These are phyloP conservation scores for Uropetala carovei DNA, from an alignment of 2,888 invertebrate genomes.

Conservation along the genomic window DNA sequence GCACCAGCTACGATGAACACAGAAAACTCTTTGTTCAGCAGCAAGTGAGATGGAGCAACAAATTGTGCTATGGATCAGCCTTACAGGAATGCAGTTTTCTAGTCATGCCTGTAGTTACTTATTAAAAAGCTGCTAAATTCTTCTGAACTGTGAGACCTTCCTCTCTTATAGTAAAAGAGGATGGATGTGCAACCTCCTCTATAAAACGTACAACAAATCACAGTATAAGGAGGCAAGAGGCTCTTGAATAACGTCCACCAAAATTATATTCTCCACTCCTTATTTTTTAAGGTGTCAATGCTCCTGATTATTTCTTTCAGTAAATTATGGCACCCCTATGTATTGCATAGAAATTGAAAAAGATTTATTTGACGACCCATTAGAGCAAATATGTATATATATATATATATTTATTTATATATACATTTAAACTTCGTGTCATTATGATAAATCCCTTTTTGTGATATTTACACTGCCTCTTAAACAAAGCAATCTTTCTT, in stretches of 20 bases:
- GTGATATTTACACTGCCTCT: conserved; percentile 60
- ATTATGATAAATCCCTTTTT: conserved; percentile 29
- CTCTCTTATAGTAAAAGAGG: not conserved
- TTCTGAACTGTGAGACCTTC: conserved; percentile 33
- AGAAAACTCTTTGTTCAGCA: not conserved
- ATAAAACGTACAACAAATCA: conserved; percentile 47
- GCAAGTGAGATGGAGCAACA: conserved; percentile 49
- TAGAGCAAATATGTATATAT: conserved; percentile 55
- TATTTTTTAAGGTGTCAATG: conserved; percentile 31
- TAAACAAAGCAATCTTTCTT: conserved; percentile 52
- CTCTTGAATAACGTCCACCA: conserved; percentile 36
- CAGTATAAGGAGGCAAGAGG: conserved; percentile 39
- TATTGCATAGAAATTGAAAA: conserved; percentile 51
- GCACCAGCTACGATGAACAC: conserved; percentile 53
- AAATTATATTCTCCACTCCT: not conserved
- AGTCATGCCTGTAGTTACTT: conserved; percentile 43
- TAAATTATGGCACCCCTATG: conserved; percentile 54
- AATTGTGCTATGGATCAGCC: conserved; percentile 57
- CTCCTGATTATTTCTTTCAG: not conserved
- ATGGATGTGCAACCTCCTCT: not conserved
- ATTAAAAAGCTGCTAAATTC: conserved; percentile 46
- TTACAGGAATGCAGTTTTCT: conserved; percentile 31
- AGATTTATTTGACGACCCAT: not conserved
- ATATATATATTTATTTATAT: conserved; percentile 18
- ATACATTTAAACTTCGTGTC: not conserved